Evolutionary conservation across 1,140 invertebrate genomes (phyloP), one percentile per base, ranked within the genome.

Genomic region (Gonatopus flavifemur): DNA sequence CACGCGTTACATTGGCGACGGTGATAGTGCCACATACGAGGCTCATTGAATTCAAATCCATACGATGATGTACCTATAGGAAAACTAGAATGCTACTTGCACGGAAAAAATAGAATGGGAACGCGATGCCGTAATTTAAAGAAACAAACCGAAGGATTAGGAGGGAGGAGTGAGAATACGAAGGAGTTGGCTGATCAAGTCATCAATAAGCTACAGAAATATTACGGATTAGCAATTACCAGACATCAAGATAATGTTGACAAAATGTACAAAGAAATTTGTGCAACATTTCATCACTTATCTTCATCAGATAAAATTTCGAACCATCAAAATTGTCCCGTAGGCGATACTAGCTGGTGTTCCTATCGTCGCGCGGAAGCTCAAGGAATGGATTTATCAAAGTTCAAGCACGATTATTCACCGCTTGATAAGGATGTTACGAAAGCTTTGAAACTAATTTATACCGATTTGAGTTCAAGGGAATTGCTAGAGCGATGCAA

Each of bases 401-500:
- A 39, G 19, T 39, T 39, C 21, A 20, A 39, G 19, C 37, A 39
- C 37, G 37, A 39, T 39, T 39, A 20, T 2, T 13, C 21, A 20
- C 2, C 46, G 18, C 36, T 48, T 13, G 44, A 36, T 31, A 22
- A 42, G 19, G 49, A 56, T 21, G 48, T 49, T 42, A 13, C 28
- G 39, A 18, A 57, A 42, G 32, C 42, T 46, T 47, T 50, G 24
- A 58, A 65, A 44, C 59, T 52, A 20, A 53, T 64, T 43, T 62
- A 56, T 39, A 51, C 55, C 44, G 53, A 60, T 42, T 41, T 55
- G 20, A 31, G 43, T 19, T 39, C 44, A 31, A 43, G 55, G 13
- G 50, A 58, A 37, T 42, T 64, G 16, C 46, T 62, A 30, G 44
- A 42, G 15, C 40, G 63, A 42, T 66, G 59, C 41, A 39, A 57